Conservation (phyloP, 2,888 invertebrate genomes). For the Lamellibrachia satsuma region DNA sequence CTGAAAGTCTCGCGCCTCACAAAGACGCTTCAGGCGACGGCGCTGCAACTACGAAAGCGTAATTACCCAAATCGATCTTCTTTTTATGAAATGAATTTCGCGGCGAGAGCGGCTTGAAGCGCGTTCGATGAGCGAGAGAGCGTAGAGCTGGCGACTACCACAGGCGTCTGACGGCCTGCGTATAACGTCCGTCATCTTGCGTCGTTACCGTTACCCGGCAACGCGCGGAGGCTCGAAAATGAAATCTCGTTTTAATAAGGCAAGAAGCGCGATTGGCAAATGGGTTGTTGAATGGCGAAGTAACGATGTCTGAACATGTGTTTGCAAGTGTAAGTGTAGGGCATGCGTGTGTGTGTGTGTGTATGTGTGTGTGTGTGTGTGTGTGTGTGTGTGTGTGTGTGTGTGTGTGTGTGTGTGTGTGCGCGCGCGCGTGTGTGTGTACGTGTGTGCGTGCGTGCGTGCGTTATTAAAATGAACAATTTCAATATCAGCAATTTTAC, state of each 20-base stretch:
- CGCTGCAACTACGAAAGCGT: neutral
- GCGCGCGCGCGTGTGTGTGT: neutral
- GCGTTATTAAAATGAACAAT: too few species aligned
- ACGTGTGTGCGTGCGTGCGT: too few species aligned
- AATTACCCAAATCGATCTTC: slow-evolving; percentile 17
- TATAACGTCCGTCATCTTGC: neutral
- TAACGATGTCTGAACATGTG: neutral
- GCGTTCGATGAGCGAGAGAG: neutral
- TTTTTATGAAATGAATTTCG: slow-evolving; percentile 17
- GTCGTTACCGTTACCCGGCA: neutral
- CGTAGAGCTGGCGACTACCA: neutral
- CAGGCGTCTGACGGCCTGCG: neutral
- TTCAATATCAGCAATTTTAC: too few species aligned
- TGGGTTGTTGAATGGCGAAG: neutral
- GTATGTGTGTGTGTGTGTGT: neutral
- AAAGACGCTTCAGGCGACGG: neutral
- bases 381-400: too few species aligned
- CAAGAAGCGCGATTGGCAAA: neutral
- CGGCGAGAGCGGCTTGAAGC: slow-evolving; percentile 1
- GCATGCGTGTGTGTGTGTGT: neutral
- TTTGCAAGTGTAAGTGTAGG: neutral
- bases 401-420: neutral
- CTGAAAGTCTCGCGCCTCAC: neutral
- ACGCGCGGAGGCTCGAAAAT: slow-evolving; percentile 1
- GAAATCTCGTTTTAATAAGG: slow-evolving; percentile 17